These are phyloP conservation scores for Drosophila nr. medialis DNA, from an alignment of 2,888 invertebrate genomes.

Conservation along the genomic window DNA sequence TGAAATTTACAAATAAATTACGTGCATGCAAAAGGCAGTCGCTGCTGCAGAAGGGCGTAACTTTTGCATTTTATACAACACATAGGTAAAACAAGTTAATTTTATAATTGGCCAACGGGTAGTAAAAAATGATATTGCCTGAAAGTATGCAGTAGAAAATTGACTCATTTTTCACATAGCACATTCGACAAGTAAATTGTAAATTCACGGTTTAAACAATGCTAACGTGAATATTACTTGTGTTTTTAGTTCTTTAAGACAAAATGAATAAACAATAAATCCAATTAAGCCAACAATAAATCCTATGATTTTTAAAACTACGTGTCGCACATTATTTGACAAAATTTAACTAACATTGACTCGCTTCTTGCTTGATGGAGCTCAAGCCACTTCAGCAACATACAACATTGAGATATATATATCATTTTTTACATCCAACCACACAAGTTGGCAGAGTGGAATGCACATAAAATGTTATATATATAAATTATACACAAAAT, in stretches of 20 bases:
- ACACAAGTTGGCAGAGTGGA: not conserved
- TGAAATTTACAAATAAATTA: slow-evolving; percentile 73
- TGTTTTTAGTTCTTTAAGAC: not conserved
- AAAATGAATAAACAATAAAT: not conserved
- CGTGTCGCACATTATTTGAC: not conserved
- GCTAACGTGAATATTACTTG: not conserved
- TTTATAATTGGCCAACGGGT: slow-evolving; percentile 31
- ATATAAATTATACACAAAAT: slow-evolving; percentile 1
- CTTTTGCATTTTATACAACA: slow-evolving; percentile 10
- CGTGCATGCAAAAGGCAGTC: slow-evolving; percentile 62
- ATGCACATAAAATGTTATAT: not conserved
- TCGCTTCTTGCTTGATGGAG: not conserved
- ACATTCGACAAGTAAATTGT: not conserved
- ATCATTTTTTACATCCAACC: not conserved
- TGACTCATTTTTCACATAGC: not conserved
- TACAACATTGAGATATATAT: not conserved
- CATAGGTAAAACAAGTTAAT: slow-evolving; percentile 34
- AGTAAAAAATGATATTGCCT: slow-evolving; percentile 2
- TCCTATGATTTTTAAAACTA: not conserved
- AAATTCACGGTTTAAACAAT: not conserved
- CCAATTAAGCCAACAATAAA: not conserved
- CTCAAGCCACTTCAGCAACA: too few relatives aligned
- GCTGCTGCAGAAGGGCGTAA: slow-evolving; percentile 20
- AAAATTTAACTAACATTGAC: not conserved
- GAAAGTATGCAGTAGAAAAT: slow-evolving; percentile 11